Evolutionary conservation across 2,113 vertebrate genomes (phyloP).

Genomic region (Rhodinocichla rosea): DNA sequence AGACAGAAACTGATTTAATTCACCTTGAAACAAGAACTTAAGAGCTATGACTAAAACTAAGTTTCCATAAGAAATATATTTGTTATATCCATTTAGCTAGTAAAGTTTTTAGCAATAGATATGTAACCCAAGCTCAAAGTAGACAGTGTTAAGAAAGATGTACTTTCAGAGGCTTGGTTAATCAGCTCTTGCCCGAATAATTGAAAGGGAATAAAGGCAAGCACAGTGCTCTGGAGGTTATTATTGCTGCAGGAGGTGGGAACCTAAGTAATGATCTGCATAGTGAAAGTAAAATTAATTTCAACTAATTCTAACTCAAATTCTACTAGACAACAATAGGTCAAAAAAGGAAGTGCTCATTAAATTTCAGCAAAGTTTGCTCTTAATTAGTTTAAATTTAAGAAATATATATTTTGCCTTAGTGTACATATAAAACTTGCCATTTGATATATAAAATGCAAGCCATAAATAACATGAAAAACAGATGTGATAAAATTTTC

Average conservation of each 20-base stretch:
- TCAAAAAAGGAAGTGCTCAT: not conserved
- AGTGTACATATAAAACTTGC: not conserved
- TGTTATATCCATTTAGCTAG: not conserved
- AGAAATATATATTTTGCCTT: not conserved
- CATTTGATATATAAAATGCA: not conserved
- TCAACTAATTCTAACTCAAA: not conserved
- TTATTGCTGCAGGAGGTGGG: not conserved
- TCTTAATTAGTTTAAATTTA: not conserved
- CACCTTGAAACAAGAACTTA: not conserved
- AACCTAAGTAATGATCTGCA: not conserved
- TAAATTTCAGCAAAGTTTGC: not conserved
- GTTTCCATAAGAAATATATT: not conserved
- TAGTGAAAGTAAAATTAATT: not conserved
- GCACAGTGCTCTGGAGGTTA: not conserved
- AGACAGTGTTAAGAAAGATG: not conserved
- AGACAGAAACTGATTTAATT: not conserved
- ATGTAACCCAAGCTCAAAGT: not conserved
- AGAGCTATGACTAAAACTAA: not conserved
- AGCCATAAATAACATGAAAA: not conserved
- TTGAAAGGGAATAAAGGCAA: not conserved
- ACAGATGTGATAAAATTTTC: not conserved
- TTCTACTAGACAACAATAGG: not conserved
- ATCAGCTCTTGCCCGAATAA: not conserved
- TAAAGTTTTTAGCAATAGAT: not conserved
- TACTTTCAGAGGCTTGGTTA: not conserved